Evolutionary conservation across 2,888 invertebrate species (phyloP), one percentile per base, ranked within the genome.

Genomic region (Polietes domitor): DNA sequence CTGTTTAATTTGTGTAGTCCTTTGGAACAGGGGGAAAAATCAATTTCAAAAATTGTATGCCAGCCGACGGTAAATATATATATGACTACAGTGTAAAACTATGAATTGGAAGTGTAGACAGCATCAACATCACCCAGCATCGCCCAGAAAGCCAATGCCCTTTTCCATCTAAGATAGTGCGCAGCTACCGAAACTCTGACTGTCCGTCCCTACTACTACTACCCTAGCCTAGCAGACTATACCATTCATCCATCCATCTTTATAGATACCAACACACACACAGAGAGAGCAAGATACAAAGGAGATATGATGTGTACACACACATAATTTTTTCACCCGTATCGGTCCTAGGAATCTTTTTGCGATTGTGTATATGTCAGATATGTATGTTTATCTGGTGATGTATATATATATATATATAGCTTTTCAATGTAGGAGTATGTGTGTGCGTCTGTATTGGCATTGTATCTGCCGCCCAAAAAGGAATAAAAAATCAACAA

Each of bases 101-200:
- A 32, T 32, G 32, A 9, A 4, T n/a, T n/a, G 37, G 6, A 3
- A n/a, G 47, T n/a, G 53, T 1, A 53, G 53, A 6, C 15, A 53
- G 21, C 2, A 17, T 50, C 50, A 50, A 12, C 37, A 37, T 2
- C 47, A 17, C n/a, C 17, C 50, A 19, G 3, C 50, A 6, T 17
- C 50, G 5, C 37, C 19, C 75, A 37, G 21, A 86, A 89, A 89
- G 90, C 88, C 90, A 90, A 90, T 89, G 90, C 89, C 90, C 90
- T 90, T 90, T 90, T 87, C 87, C 87, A 90, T 90, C 90, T 89
- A 75, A 90, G 90, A 90, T 89, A 89, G 76, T 86, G 86, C 85
- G 82, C 75, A 80, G 85, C 80, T 65, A 68, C 80, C 26, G 37
- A 75, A n/a, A 71, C 73, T 70, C 68, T 50, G 61, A 65, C 10